Evolutionary conservation across 2,888 invertebrate genomes (phyloP), one percentile per base, ranked within the genome.

Genomic region (Chrysolina americana): DNA sequence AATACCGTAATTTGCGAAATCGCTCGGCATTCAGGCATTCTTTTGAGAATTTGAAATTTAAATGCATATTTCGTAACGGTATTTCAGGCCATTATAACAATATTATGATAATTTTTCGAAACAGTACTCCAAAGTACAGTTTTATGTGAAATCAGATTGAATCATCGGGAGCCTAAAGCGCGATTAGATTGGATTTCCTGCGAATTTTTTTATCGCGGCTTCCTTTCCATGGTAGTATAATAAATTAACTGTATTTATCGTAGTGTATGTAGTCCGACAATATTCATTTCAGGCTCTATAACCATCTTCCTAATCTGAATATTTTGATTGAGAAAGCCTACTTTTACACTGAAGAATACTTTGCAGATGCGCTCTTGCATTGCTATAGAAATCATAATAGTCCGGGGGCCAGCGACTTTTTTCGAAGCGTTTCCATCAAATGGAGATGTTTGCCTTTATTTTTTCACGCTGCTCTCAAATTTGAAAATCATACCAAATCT

Each of bases 1-100:
- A 75, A 71, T 66, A 72, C 68, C 66, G 72, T 72, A 72, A 75
- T 75, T 75, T 66, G 68, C 71, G 48, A 65, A 69, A 69, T 53
- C 28, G 64, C 73, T 73, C 47, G 6, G 66, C 74, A 70, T 74
- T 74, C 63, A 63, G 36, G 72, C 72, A 75, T 72, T 75, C 72
- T 75, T 75, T 75, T 63, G 63, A 56, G 47, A 72, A 75, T 75
- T 71, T 66, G 66, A 72, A 72, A 75, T 72, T 75, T 69, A 75
- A 75, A 75, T 75, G 75, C 48, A 59, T 66, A 68, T 72, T 71
- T 72, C 36, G 23, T 72, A 75, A 70, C 75, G 75, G 75, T 53
- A 70, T 28, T 53, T 11, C 44, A 15, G 41, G 50, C 50, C 65
- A 75, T 75, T 75, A 75, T 72, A 75, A 75, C 65, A 75, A 75